Base-by-base conservation (phyloP, 2,888 invertebrate species). In the Vandiemenella viatica region DNA sequence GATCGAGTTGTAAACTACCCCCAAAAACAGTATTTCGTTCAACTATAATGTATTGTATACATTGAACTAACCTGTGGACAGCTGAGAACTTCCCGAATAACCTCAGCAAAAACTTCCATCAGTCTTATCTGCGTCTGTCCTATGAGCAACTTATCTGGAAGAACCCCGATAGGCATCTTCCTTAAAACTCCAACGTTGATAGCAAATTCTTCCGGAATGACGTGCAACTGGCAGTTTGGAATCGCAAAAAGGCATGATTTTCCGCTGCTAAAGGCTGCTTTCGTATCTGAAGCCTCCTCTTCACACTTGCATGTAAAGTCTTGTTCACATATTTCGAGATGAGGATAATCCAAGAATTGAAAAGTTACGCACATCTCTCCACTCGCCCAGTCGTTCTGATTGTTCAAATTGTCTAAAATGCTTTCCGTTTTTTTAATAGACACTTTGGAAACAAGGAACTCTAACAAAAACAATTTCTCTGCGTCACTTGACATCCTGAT, bases 211-310 rank as follows among this genome's bases (percentile, higher is more conserved):
- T 40, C 46, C 7, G 47, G 15, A n/a, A 32, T 13, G n/a, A 5
- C n/a, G 4, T 16, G 4, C 18, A 45, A 16, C 3, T 17, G 15
- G 10, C n/a, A 18, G 22, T 18, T 17, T 15, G 50, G 44, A 18
- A 50, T 20, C 5, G 52, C 21, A 32, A 52, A 52, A 21, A 52
- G 22, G 26, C 49, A 52, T 5, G 52, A 52, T 23, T 52, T 52
- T 15, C 52, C 52, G 19, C 46, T 50, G 20, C 47, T 50, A 20
- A 52, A 50, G 16, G 37, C 22, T 7, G 49, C 17, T 17, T 32
- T 47, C 5, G 43, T 41, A 15, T 52, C 50, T 26, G 15, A 7
- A 4, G 45, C 41, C n/a, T n/a, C n/a, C n/a, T n/a, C n/a, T 32
- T 32, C 43, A 5, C 42, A 26, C 10, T 45, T 47, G 17, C 44